A percentile compares a stretch with the other conserved stretches of the same genome.
phyloP scores from a whole-genome alignment of 2,113 vertebrate species.

The Petrocephalus microphthalmus region DNA sequence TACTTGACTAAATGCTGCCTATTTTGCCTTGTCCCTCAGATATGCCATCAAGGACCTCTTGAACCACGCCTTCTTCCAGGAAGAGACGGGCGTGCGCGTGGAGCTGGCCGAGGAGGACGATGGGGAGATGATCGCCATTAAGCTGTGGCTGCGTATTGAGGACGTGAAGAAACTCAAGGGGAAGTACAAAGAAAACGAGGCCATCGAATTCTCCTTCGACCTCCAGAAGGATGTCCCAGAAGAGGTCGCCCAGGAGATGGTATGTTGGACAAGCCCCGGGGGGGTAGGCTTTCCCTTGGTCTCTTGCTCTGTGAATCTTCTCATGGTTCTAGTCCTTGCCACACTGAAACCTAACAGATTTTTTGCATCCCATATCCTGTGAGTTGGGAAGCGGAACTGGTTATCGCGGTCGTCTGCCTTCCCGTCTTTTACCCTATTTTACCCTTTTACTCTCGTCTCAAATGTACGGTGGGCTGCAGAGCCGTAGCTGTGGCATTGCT shows the following conservation, averaged over 20 bases:
- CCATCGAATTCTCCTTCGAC: constrained; percentile 97
- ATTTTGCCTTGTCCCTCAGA: constrained; percentile 45
- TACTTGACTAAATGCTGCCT: not conserved
- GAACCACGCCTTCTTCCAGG: constrained; percentile 98
- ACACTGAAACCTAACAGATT: not conserved
- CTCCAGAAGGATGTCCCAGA: constrained; percentile 91
- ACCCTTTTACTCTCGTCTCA: not conserved
- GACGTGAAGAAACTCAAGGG: constrained; percentile 97
- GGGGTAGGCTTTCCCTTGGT: not conserved
- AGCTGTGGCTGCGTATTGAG: constrained; percentile 95
- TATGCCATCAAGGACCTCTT: constrained; percentile 96
- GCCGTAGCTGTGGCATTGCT: not conserved
- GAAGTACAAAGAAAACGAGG: constrained; percentile 98
- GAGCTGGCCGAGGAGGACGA: constrained; percentile 97
- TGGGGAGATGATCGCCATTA: constrained; percentile 94
- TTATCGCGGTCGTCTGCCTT: not conserved
- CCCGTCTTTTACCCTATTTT: not conserved
- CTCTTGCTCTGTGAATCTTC: not conserved
- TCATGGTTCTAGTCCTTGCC: not conserved
- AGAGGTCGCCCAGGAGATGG: constrained; percentile 99
- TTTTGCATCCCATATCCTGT: not conserved
- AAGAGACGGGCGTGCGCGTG: constrained; percentile 94
- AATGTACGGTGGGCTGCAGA: not conserved
- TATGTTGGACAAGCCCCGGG: constrained; percentile 44
- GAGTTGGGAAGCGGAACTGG: not conserved